A percentile compares a stretch with the other conserved stretches of the same genome.
These are phyloP conservation scores for Gyrodactylus salaris DNA, from an alignment of 1,140 invertebrate genomes.

Conservation along the genomic window DNA sequence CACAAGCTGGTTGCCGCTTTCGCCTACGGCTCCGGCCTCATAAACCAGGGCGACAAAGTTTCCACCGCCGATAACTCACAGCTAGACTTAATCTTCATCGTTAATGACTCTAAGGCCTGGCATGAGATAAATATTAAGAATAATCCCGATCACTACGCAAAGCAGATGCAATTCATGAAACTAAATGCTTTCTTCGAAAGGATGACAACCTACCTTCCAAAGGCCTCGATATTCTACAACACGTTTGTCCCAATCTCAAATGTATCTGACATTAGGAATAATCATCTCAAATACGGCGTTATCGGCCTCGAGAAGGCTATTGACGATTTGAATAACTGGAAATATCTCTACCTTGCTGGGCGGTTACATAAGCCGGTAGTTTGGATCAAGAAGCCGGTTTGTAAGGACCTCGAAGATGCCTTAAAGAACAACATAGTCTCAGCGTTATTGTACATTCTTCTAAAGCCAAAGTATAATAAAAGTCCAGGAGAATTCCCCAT, in stretches of 20 bases:
- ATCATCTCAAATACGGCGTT: slow-evolving; percentile 1
- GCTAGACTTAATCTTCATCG: slow-evolving; percentile 3
- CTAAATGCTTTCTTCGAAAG: not conserved
- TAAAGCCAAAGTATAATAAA: not conserved
- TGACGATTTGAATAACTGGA: slow-evolving; percentile 1
- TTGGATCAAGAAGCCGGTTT: not conserved
- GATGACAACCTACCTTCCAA: not conserved
- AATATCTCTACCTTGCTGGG: not conserved
- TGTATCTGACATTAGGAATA: not conserved
- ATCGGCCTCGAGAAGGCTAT: not conserved
- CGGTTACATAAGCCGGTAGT: slow-evolving; percentile 4
- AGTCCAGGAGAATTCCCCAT: not conserved
- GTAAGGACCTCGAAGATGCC: not conserved
- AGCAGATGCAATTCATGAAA: too few species aligned
- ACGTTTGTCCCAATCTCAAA: not conserved
- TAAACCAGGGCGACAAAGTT: not conserved
- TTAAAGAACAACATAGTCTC: not conserved
- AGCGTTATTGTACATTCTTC: not conserved
- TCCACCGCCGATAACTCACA: not conserved
- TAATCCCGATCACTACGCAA: not conserved
- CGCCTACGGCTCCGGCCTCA: slow-evolving; percentile 2
- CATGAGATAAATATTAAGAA: not conserved
- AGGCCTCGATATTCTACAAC: not conserved
- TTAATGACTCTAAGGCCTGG: not conserved
- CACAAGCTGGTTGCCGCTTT: not conserved